Conservation (phyloP, 2,113 vertebrate genomes). For the Melozone crissalis region DNA sequence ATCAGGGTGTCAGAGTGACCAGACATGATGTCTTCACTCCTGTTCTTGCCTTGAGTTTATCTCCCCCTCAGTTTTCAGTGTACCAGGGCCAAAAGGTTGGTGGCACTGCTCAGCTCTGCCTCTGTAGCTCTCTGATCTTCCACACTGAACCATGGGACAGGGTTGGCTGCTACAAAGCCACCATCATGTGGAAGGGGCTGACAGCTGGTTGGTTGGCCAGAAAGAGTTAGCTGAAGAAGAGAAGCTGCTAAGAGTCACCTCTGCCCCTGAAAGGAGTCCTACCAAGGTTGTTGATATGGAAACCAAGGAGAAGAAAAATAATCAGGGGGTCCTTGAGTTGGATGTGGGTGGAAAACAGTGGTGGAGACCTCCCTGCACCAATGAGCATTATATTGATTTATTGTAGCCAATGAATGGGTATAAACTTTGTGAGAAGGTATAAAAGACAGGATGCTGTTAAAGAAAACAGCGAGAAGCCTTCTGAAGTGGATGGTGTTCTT, state of each 20-base stretch:
- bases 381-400: not conserved
- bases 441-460: not conserved
- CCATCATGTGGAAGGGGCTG: not conserved
- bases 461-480: not conserved
- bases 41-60: not conserved
- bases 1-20: not conserved
- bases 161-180: not conserved
- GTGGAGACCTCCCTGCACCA: accelerated
- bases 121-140: not conserved
- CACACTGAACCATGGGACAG: not conserved
- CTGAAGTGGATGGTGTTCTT: not conserved
- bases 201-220: not conserved
- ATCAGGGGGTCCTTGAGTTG: not conserved
- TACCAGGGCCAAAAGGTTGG: not conserved
- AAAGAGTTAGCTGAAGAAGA: not conserved
- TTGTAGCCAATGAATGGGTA: not conserved
- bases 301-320: not conserved
- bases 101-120: no score
- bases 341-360: not conserved
- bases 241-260: not conserved
- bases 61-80: no score
- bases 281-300: not conserved
- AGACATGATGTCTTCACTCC: not conserved
- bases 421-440: not conserved
- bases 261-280: not conserved